phyloP scores from a whole-genome alignment of 2,797 vertebrate species.

The Acrossocheilus fasciatus region DNA sequence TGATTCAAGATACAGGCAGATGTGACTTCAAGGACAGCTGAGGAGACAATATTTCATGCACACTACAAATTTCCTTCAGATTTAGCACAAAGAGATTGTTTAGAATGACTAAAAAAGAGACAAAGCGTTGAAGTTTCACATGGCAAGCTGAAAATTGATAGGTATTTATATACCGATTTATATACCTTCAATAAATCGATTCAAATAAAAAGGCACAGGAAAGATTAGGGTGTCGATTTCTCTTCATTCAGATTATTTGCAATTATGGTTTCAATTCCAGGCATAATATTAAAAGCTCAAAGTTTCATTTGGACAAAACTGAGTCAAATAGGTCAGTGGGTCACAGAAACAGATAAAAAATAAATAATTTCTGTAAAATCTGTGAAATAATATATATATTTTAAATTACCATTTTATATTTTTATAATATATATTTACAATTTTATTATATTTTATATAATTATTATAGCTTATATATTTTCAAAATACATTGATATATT shows the following conservation, averaged over 20 bases:
- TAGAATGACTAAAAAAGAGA: not conserved
- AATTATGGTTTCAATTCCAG: not conserved
- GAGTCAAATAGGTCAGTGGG: too few species aligned
- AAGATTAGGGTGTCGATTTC: not conserved
- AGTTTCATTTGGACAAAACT: too few species aligned
- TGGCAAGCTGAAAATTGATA: not conserved
- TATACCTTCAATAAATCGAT: not conserved
- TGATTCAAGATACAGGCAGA: conserved; percentile 7
- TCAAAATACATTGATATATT: too few species aligned
- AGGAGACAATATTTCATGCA: not conserved
- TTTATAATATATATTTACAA: too few species aligned
- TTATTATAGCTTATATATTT: too few species aligned
- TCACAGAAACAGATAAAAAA: too few species aligned
- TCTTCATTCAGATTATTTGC: not conserved
- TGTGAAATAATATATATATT: too few species aligned
- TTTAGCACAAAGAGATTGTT: not conserved
- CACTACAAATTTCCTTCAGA: not conserved
- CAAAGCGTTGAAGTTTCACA: not conserved
- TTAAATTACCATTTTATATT: too few species aligned
- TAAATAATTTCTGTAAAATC: too few species aligned
- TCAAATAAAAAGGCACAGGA: not conserved
- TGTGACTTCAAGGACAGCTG: not conserved
- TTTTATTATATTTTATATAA: too few species aligned
- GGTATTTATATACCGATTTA: not conserved
- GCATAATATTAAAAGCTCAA: not conserved